These are phyloP conservation scores for Caenorhabditis sp. DNA, from an alignment of 2,888 invertebrate species.

Conservation along the genomic window DNA sequence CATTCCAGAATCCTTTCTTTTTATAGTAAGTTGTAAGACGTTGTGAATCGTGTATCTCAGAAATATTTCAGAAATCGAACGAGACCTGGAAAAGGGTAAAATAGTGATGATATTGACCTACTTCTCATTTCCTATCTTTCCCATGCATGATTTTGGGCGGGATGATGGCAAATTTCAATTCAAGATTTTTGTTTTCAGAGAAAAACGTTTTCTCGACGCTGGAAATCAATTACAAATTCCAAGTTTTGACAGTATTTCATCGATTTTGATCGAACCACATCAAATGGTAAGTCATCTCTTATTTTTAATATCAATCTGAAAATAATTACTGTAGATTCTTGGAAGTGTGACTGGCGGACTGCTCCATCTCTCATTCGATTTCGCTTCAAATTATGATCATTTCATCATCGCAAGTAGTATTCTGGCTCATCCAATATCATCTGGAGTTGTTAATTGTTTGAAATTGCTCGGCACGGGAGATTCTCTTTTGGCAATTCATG, in stretches of 20 bases:
- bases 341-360: conserved; percentile 52
- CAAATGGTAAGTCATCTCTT: conserved; percentile 29
- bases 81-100: conserved; percentile 38
- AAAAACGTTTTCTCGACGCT: conserved; percentile 52
- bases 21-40: neutral
- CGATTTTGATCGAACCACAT: conserved; percentile 44
- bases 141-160: conserved; percentile 1
- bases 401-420: conserved; percentile 39
- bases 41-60: neutral
- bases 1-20: neutral
- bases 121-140: conserved; percentile 6
- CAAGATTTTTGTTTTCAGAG: conserved; percentile 36
- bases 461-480: conserved; percentile 44
- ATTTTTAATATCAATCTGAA: neutral
- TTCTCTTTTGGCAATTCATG: conserved; percentile 40
- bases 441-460: conserved; percentile 39
- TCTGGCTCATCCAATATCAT: conserved; percentile 42
- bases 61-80: conserved; percentile 31
- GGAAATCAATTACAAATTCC: conserved; percentile 44
- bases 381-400: conserved; percentile 40
- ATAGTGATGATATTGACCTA: neutral
- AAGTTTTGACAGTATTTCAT: conserved; percentile 43
- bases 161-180: neutral
- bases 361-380: conserved; percentile 49
- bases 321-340: conserved; percentile 25